Conservation (phyloP, 2,113 vertebrate species). For the Chamaetylas fuelleborni region DNA sequence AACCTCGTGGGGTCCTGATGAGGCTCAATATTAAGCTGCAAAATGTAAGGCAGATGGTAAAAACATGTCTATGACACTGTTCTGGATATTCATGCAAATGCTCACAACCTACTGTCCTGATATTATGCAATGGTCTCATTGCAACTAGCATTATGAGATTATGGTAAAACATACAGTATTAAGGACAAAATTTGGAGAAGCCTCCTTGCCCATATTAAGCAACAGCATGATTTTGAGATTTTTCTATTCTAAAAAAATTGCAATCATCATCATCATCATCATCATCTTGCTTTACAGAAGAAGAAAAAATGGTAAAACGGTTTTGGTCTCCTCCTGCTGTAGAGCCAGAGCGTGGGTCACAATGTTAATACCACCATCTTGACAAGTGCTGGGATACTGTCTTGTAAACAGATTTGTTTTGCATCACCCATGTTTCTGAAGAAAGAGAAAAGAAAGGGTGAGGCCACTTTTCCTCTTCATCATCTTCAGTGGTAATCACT, state of each 20-base stretch:
- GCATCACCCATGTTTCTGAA: background rate
- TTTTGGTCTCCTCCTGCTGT: background rate
- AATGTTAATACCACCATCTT: background rate
- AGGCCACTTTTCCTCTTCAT: background rate
- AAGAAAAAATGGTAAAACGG: rapidly evolving
- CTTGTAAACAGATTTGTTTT: background rate
- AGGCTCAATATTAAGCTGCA: background rate
- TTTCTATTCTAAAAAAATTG: background rate
- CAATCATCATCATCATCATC: background rate
- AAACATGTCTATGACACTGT: background rate
- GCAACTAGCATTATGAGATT: background rate
- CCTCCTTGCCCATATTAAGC: background rate
- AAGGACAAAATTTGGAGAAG: background rate
- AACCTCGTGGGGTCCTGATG: background rate
- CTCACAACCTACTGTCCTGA: background rate
- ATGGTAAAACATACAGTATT: rapidly evolving
- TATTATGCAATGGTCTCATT: rapidly evolving
- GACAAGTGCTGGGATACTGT: background rate
- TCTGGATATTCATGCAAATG: background rate
- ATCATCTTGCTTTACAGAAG: background rate
- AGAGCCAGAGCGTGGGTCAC: background rate
- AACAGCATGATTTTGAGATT: background rate
- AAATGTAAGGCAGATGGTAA: background rate
- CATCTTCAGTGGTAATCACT: background rate
- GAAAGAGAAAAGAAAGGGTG: background rate